These are phyloP conservation scores for Syrrhaptes paradoxus DNA, from an alignment of 2,113 vertebrate genomes.

Conservation along the genomic window DNA sequence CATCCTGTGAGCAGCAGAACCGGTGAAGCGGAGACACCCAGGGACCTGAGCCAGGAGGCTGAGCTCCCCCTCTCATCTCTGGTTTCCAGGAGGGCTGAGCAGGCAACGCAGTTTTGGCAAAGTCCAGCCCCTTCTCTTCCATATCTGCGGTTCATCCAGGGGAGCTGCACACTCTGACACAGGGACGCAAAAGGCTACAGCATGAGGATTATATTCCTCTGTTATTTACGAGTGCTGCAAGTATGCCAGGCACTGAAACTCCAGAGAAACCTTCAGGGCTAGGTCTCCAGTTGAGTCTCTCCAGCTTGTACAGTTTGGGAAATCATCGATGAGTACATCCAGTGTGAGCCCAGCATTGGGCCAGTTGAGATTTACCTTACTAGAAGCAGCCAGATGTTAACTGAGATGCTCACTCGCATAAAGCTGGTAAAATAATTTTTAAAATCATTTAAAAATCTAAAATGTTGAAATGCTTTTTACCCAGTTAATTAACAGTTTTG, in stretches of 20 bases:
- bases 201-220: background rate
- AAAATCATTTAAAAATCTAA: background rate
- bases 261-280: background rate
- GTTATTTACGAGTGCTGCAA: background rate
- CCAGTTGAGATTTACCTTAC: background rate
- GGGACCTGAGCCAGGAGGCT: rapidly evolving
- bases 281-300: background rate
- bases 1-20: background rate
- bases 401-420: background rate
- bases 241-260: background rate
- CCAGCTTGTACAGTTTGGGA: background rate
- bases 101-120: background rate
- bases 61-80: background rate
- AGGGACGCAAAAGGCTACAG: background rate
- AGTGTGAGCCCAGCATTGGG: background rate
- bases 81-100: background rate
- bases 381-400: background rate
- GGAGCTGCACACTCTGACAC: background rate
- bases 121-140: background rate
- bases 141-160: background rate
- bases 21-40: background rate
- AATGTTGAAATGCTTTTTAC: background rate
- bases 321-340: background rate
- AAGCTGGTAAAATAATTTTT: background rate
- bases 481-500: background rate